Evolutionary conservation across 2,888 invertebrate genomes (phyloP).

Genomic region (Noctua fimbriata): DNA sequence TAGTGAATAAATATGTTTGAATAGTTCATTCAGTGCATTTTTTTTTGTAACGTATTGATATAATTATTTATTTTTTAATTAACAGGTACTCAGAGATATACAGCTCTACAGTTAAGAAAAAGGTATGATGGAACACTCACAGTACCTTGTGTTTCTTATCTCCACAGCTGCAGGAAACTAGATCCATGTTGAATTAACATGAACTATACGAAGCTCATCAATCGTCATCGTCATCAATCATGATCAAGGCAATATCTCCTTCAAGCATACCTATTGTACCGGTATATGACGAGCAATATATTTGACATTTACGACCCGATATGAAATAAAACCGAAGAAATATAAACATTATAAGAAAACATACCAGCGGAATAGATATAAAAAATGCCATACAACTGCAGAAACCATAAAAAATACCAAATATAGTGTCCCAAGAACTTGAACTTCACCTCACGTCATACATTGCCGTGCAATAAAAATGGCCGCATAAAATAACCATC

Average conservation of each 20-base stretch:
- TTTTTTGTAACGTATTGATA: neutral
- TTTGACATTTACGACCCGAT: slow-evolving; percentile 27
- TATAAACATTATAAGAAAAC: slow-evolving; percentile 42
- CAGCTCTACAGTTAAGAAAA: neutral
- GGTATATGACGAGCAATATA: neutral
- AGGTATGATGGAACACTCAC: neutral
- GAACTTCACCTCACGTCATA: slow-evolving; percentile 62
- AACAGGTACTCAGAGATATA: neutral
- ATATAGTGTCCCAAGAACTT: slow-evolving; percentile 65
- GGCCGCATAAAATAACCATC: slow-evolving; percentile 76
- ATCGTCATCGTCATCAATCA: slow-evolving; percentile 32
- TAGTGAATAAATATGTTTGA: neutral
- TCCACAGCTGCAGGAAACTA: neutral
- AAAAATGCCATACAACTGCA: slow-evolving; percentile 53
- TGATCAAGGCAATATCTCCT: slow-evolving; percentile 17
- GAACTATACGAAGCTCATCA: neutral
- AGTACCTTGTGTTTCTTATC: neutral
- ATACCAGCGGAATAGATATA: slow-evolving; percentile 39
- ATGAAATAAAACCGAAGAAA: slow-evolving; percentile 32
- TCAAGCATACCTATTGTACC: neutral
- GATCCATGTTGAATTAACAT: neutral
- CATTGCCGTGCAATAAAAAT: slow-evolving; percentile 70
- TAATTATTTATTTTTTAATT: neutral
- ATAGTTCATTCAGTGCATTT: slow-evolving; percentile 2
- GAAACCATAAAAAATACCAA: slow-evolving; percentile 48